Percentiles rank a stretch among this genome's conserved stretches.
Conservation (phyloP, 30 jellyfish, hydroid and myxozoan genomes). For the Hydractinia echinata region DNA sequence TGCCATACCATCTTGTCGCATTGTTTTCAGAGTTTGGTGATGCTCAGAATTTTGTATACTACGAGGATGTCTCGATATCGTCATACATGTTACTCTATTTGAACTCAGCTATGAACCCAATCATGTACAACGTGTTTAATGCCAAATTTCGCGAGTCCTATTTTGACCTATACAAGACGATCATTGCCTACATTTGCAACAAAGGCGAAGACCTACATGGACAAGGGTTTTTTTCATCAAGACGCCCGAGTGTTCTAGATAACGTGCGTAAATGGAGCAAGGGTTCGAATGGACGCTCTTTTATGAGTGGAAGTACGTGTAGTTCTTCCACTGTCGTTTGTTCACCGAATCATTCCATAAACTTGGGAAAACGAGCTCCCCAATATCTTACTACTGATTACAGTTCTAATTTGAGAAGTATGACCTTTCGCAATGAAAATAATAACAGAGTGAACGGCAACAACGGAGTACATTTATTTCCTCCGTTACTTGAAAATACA, state of each 20-base stretch:
- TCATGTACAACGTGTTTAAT: conserved; percentile 82
- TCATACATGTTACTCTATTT: conserved; percentile 63
- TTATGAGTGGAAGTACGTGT: too few relatives aligned
- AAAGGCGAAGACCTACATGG: not conserved
- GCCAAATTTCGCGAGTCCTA: conserved; percentile 76
- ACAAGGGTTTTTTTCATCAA: conserved; percentile 20
- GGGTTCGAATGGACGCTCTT: not conserved
- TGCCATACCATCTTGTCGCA: conserved; percentile 81
- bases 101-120: conserved; percentile 80
- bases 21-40: conserved; percentile 47
- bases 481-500: too few relatives aligned
- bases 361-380: too few relatives aligned
- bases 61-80: conserved; percentile 31
- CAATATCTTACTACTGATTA: too few relatives aligned
- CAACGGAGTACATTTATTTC: too few relatives aligned
- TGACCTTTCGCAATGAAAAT: too few relatives aligned
- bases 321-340: too few relatives aligned
- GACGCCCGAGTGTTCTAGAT: conserved; percentile 27
- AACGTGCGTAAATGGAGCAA: not conserved
- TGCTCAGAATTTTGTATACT: conserved; percentile 38
- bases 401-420: too few relatives aligned
- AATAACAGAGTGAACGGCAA: too few relatives aligned
- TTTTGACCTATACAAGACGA: conserved; percentile 47
- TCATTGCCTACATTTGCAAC: conserved; percentile 10
- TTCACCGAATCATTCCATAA: too few relatives aligned